phyloP scores from a whole-genome alignment of 92 coral and sea anemone genomes.

The Ricordea florida region DNA sequence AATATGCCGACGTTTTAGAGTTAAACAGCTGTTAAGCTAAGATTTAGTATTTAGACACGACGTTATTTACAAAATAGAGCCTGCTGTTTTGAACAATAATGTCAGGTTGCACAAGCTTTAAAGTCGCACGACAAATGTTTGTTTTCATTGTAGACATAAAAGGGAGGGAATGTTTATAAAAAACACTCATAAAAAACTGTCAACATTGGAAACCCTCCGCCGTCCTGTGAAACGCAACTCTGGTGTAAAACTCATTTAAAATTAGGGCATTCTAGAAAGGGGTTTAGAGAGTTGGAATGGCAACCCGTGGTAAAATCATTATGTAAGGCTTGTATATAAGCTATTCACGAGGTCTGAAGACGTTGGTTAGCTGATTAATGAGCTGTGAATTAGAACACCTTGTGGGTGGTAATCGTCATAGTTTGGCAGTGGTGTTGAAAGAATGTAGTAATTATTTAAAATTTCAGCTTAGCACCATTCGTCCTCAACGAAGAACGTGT shows the following conservation, averaged over 20 bases:
- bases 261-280: background rate
- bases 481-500: too few relatives aligned
- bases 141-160: background rate
- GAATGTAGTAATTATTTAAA: constrained; percentile 29
- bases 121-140: constrained; percentile 12
- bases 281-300: background rate
- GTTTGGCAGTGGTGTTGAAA: constrained; percentile 21
- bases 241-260: background rate
- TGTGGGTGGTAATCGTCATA: constrained; percentile 46
- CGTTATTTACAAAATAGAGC: constrained; percentile 10
- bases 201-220: constrained; percentile 21
- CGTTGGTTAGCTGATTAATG: constrained; percentile 40
- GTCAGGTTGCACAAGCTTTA: constrained; percentile 3
- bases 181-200: constrained; percentile 41
- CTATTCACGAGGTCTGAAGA: constrained; percentile 7
- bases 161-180: constrained; percentile 31
- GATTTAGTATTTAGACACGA: too few relatives aligned
- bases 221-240: constrained; percentile 5
- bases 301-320: constrained; percentile 8
- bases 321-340: background rate
- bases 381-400: constrained; percentile 39
- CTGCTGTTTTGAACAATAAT: constrained; percentile 36
- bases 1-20: too few relatives aligned
- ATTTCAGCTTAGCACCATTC: constrained; percentile 16
- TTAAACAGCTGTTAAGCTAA: too few relatives aligned